Evolutionary conservation across 2,888 invertebrate species (phyloP).

Genomic region (Harpagoxenus sublaevis): DNA sequence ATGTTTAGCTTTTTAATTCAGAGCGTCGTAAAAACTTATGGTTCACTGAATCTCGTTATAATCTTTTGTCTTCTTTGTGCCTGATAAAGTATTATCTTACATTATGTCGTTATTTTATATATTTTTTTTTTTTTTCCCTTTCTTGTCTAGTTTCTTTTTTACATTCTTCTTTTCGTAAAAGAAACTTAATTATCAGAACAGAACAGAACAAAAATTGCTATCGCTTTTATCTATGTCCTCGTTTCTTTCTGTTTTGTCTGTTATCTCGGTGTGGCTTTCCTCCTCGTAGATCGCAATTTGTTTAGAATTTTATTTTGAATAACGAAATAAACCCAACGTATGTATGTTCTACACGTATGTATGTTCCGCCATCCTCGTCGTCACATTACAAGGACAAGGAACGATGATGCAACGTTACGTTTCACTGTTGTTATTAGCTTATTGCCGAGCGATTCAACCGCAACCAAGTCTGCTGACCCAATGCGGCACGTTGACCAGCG

Average conservation of each 20-base stretch:
- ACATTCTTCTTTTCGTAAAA: background rate
- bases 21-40: background rate
- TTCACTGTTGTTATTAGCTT: constrained; percentile 68
- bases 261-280: background rate
- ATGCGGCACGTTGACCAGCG: constrained; percentile 91
- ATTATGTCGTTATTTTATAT: background rate
- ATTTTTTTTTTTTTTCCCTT: background rate
- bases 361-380: background rate
- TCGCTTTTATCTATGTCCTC: background rate
- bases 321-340: background rate
- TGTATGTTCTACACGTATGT: background rate
- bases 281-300: background rate
- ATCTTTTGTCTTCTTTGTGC: constrained; percentile 7
- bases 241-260: background rate
- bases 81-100: constrained; percentile 23
- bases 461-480: constrained; percentile 47
- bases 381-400: background rate
- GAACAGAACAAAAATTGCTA: background rate
- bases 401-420: background rate
- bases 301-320: background rate
- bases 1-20: constrained; percentile 12
- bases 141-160: background rate
- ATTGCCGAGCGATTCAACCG: constrained; percentile 64
- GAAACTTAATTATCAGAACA: constrained; percentile 17
- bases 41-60: constrained; percentile 14